phyloP scores from a whole-genome alignment of 2,888 invertebrate species.

The Dynastes maya region DNA sequence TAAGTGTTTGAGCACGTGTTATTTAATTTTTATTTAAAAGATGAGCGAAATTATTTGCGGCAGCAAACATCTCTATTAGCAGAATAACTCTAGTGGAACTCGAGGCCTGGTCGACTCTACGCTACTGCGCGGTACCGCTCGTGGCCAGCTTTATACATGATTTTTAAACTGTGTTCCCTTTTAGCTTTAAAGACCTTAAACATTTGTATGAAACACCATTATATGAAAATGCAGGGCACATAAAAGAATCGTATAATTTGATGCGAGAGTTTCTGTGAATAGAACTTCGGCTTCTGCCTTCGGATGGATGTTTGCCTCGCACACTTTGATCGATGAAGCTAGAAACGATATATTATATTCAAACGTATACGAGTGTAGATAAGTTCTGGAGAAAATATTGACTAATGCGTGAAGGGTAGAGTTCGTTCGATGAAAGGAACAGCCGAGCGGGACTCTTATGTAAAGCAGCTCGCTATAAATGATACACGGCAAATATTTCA shows the following conservation, averaged over 20 bases:
- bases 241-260: slow-evolving; percentile 19
- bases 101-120: no score
- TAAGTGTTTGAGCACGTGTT: no score
- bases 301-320: slow-evolving; percentile 13
- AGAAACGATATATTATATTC: slow-evolving; percentile 23
- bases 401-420: slow-evolving; percentile 8
- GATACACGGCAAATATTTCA: not conserved
- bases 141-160: no score
- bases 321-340: slow-evolving; percentile 32
- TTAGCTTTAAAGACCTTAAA: not conserved
- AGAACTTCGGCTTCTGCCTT: slow-evolving; percentile 11
- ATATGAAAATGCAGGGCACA: not conserved
- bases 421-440: not conserved
- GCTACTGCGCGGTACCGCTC: no score
- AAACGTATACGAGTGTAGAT: slow-evolving; percentile 19
- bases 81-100: no score
- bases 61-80: no score
- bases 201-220: not conserved
- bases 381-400: slow-evolving; percentile 27
- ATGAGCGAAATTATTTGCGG: no score
- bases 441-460: not conserved
- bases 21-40: no score
- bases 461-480: slow-evolving; percentile 4
- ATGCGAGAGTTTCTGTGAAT: slow-evolving; percentile 25
- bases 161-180: no score